A percentile compares a stretch with the other conserved stretches of the same genome.
These are phyloP conservation scores for Chaetogeoica ovagalla DNA, from an alignment of 2,888 invertebrate genomes.

Conservation along the genomic window DNA sequence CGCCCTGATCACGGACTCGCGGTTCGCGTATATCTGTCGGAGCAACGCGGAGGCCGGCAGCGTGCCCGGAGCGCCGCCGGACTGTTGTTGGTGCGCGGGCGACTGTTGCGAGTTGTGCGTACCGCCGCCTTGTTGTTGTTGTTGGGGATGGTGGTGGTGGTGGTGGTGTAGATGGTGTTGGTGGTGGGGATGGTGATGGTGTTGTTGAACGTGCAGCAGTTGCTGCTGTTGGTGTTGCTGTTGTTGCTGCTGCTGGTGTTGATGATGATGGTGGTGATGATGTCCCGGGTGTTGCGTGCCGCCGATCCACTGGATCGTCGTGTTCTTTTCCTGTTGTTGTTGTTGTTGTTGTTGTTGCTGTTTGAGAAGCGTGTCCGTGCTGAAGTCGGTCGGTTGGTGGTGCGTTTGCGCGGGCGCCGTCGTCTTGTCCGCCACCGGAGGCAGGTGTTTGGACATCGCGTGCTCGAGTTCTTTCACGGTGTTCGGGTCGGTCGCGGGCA, in stretches of 20 bases:
- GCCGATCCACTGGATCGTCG: constrained; percentile 93
- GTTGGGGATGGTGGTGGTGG: neutral
- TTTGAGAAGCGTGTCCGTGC: constrained; percentile 80
- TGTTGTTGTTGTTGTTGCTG: constrained; percentile 80
- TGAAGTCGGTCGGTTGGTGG: constrained; percentile 75
- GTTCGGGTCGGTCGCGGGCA: constrained; percentile 58
- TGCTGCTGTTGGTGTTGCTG: constrained; percentile 60
- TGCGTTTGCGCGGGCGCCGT: neutral
- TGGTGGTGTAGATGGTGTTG: constrained; percentile 61
- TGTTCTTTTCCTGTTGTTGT: no score
- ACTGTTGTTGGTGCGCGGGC: constrained; percentile 62
- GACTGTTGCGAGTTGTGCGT: constrained; percentile 63
- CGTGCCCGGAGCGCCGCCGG: constrained; percentile 61
- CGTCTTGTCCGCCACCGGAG: constrained; percentile 61
- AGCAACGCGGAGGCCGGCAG: constrained; percentile 88
- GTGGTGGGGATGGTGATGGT: constrained; percentile 58
- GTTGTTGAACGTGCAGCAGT: constrained; percentile 67
- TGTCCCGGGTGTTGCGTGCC: constrained; percentile 68
- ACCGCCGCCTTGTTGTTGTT: constrained; percentile 59
- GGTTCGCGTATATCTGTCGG: constrained; percentile 80
- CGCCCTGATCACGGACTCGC: constrained; percentile 93
- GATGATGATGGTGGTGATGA: constrained; percentile 58
- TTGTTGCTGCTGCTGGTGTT: constrained; percentile 56
- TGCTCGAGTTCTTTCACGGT: constrained; percentile 92
- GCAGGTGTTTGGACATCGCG: constrained; percentile 94